Percentiles rank a stretch among this genome's conserved stretches.
phyloP scores from a whole-genome alignment of 1,140 invertebrate species.

The Choristoneura fumiferana region DNA sequence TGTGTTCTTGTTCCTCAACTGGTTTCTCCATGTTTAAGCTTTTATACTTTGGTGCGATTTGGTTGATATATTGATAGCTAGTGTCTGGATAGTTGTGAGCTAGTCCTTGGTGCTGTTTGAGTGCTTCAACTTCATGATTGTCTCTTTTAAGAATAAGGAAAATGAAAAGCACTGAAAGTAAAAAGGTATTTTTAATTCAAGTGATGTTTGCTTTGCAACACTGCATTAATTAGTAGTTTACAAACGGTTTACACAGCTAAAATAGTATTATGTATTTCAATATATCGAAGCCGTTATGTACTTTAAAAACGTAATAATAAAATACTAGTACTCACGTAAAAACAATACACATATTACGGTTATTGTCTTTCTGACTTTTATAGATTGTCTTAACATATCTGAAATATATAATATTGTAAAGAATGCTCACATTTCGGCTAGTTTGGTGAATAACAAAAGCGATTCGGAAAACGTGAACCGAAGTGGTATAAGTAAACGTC shows the following conservation, averaged over 20 bases:
- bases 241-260: too few species aligned
- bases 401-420: constrained; percentile 33
- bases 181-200: constrained; percentile 19
- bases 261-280: background rate
- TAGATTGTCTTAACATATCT: constrained; percentile 70
- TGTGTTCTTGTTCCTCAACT: constrained; percentile 37
- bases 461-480: background rate
- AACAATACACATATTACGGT: constrained; percentile 50
- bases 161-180: constrained; percentile 62
- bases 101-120: constrained; percentile 41
- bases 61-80: constrained; percentile 46
- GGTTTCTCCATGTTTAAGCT: constrained; percentile 36
- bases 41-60: constrained; percentile 45
- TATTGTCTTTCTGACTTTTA: constrained; percentile 68
- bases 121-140: constrained; percentile 35
- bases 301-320: constrained; percentile 27
- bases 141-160: constrained; percentile 57
- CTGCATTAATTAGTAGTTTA: too few species aligned
- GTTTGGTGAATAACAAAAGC: background rate
- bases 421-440: constrained; percentile 46
- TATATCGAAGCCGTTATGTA: background rate
- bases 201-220: too few species aligned
- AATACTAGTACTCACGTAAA: constrained; percentile 49
- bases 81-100: constrained; percentile 43
- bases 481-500: too few species aligned